A percentile compares a stretch with the other conserved stretches of the same genome.
These are phyloP conservation scores for Oceanodroma leucorhoa DNA, from an alignment of 2,797 vertebrate genomes.

Conservation along the genomic window DNA sequence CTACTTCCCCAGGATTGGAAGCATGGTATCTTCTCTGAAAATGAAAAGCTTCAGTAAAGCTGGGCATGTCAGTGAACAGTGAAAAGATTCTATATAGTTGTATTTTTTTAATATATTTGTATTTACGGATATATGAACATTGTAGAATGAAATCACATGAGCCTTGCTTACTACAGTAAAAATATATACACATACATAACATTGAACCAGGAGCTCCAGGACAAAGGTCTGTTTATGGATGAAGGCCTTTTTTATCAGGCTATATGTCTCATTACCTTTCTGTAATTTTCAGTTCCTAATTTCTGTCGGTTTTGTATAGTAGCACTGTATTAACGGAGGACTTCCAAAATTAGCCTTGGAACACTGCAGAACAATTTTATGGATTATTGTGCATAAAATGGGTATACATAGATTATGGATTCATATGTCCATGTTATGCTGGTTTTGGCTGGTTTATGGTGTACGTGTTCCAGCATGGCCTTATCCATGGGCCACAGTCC, in stretches of 20 bases:
- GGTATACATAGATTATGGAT: neutral
- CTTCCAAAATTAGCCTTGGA: neutral
- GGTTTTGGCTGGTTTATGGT: too few species aligned
- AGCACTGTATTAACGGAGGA: neutral
- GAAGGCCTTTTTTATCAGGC: neutral
- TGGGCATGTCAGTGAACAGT: neutral
- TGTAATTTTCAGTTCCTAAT: neutral
- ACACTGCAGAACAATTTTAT: neutral
- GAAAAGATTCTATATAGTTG: neutral
- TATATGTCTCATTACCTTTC: neutral
- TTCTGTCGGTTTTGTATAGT: neutral
- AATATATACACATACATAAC: neutral
- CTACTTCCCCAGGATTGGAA: neutral
- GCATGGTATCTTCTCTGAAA: neutral
- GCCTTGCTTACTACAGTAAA: neutral
- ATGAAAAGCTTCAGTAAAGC: neutral
- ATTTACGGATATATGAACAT: neutral
- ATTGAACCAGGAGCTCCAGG: neutral
- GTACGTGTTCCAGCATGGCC: too few species aligned
- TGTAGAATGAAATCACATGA: neutral
- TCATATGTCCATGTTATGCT: neutral
- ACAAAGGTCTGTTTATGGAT: neutral
- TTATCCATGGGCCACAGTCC: too few species aligned
- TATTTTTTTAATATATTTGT: neutral
- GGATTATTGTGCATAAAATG: neutral